Evolutionary conservation across 1,140 invertebrate genomes (phyloP).

Genomic region (Lasaia peninsularis): DNA sequence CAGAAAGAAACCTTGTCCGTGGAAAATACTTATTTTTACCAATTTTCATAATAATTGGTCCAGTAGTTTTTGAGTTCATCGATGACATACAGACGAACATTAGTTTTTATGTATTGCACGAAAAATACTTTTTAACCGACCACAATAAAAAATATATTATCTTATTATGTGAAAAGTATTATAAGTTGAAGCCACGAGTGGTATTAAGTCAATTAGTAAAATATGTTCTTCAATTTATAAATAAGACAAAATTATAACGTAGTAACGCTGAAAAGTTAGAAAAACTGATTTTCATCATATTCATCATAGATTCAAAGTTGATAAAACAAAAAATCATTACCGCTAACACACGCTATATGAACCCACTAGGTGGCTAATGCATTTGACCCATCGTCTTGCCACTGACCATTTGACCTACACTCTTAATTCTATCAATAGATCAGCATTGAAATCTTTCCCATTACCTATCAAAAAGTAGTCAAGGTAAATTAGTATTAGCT

Average conservation of each 20-base stretch:
- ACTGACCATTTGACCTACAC: constrained; percentile 69
- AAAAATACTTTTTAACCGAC: no score
- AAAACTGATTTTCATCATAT: not conserved
- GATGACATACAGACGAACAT: no score
- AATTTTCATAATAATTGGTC: no score
- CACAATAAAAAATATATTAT: no score
- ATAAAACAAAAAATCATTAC: constrained; percentile 32
- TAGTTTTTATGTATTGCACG: no score
- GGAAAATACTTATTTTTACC: no score
- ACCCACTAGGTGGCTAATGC: constrained; percentile 72
- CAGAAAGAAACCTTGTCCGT: no score
- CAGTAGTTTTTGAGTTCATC: no score
- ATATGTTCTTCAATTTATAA: no score
- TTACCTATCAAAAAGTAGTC: constrained; percentile 61
- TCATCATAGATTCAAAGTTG: not conserved
- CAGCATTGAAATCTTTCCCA: constrained; percentile 59
- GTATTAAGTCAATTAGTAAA: no score
- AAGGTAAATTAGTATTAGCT: constrained; percentile 68
- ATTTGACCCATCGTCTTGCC: constrained; percentile 62
- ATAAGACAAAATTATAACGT: not conserved
- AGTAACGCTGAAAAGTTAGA: not conserved
- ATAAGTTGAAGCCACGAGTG: no score
- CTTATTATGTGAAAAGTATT: no score
- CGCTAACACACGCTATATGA: constrained; percentile 52
- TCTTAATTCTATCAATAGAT: constrained; percentile 68